phyloP scores from a whole-genome alignment of 1,140 invertebrate genomes.

The Lasioglossum albipes region DNA sequence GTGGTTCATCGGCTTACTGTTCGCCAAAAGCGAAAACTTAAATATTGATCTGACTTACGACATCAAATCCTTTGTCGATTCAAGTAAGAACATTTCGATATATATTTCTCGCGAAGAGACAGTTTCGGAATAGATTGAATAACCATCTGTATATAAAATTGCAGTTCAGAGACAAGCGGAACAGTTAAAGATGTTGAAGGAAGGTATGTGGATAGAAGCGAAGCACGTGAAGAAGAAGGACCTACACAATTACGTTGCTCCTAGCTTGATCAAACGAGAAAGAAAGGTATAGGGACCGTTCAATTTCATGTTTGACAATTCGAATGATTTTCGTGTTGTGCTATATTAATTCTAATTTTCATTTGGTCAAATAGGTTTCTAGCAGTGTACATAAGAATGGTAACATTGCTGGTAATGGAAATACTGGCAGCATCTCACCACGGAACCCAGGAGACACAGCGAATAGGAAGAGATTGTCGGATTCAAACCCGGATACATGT shows the following conservation, averaged over 20 bases:
- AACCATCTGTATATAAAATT: background rate
- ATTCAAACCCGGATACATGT: conserved; percentile 60
- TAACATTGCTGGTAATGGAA: conserved; percentile 67
- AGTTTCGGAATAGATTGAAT: background rate
- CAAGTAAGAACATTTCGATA: conserved; percentile 77
- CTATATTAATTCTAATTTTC: background rate
- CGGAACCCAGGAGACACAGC: conserved; percentile 57
- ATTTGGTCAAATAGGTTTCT: conserved; percentile 57
- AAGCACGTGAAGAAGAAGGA: conserved; percentile 88
- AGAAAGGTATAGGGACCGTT: conserved; percentile 79
- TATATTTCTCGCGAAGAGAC: too few species aligned
- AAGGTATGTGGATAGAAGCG: conserved; percentile 94
- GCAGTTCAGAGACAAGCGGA: conserved; percentile 84
- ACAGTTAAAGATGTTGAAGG: conserved; percentile 89
- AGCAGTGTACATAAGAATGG: conserved; percentile 68
- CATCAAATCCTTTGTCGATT: conserved; percentile 93
- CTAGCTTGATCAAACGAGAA: conserved; percentile 85
- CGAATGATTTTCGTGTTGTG: background rate
- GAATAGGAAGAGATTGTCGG: conserved; percentile 68
- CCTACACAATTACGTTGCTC: conserved; percentile 87
- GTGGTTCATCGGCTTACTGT: conserved; percentile 98
- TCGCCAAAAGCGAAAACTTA: conserved; percentile 91
- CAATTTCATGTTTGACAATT: background rate
- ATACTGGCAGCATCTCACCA: conserved; percentile 66
- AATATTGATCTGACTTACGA: conserved; percentile 97